phyloP scores from a whole-genome alignment of 2,888 invertebrate species.

The Drosophila mimetica region DNA sequence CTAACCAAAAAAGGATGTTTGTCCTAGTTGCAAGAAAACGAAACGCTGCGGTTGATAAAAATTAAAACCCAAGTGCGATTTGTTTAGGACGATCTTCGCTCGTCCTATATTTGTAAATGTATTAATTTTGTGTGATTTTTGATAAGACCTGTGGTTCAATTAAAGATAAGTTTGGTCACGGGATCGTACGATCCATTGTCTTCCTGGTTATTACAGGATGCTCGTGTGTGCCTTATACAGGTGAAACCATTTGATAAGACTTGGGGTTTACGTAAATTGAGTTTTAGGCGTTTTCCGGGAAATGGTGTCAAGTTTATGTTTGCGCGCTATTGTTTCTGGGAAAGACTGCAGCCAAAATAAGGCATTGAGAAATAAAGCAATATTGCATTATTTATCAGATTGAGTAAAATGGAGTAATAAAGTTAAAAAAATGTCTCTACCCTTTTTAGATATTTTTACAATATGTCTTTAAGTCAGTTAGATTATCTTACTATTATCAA shows the following conservation, averaged over 20 bases:
- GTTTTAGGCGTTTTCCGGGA: constrained; percentile 69
- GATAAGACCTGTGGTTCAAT: constrained; percentile 71
- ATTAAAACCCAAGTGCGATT: constrained; percentile 50
- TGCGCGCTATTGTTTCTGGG: constrained; percentile 73
- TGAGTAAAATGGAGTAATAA: too few relatives aligned
- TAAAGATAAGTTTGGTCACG: constrained; percentile 61
- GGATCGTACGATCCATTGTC: constrained; percentile 51
- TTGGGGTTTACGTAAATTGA: constrained; percentile 54
- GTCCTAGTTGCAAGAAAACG: constrained; percentile 63
- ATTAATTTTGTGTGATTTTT: constrained; percentile 61
- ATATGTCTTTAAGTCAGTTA: background rate
- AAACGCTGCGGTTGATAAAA: constrained; percentile 71
- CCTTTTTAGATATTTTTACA: background rate
- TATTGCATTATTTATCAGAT: too few relatives aligned
- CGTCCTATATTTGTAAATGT: constrained; percentile 24
- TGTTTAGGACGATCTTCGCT: constrained; percentile 61
- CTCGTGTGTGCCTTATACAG: constrained; percentile 59
- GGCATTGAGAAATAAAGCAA: background rate
- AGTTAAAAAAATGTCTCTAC: background rate
- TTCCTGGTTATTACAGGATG: constrained; percentile 59
- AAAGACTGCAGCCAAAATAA: constrained; percentile 36
- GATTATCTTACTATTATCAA: constrained; percentile 38
- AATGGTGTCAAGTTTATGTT: constrained; percentile 74
- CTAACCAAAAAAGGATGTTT: constrained; percentile 70
- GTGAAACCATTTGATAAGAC: constrained; percentile 59